Base-by-base conservation (phyloP, 2,113 vertebrate species). In the Melanerpes formicivorus region DNA sequence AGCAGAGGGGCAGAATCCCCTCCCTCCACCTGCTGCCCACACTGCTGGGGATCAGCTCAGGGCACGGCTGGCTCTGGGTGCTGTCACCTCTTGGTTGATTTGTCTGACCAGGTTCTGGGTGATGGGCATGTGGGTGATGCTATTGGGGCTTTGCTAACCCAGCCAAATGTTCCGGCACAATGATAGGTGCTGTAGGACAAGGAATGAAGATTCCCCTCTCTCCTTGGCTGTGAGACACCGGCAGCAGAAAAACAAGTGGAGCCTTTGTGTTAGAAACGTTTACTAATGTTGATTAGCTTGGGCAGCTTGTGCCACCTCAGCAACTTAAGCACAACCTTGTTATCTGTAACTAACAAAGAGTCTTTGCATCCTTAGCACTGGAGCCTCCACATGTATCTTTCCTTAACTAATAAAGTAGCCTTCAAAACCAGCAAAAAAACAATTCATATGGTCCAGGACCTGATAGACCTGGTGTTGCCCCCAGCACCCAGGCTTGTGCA, bases 61-160 rank as follows among this genome's bases (percentile, higher is more conserved):
- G 60, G 15, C 60, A 6, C 7, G 19, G 55, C 16, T 30, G 60
- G 60, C 27, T 11, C 25, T 42, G 25, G 37, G 10, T 18, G 37
- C 27, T 17, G 16, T 29, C 25, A 18, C 16, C 23, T 34, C n/a
- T 27, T 34, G 37, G 62, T 42, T 25, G 37, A 26, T 64, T 64
- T 64, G 42, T 9, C 25, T 42, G 59, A 26, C 37, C 37, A 13
- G 34, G 62, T 26, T 27, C 62, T 42, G 62, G 60, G 25, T 18
- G 21, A 34, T 22, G 23, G 32, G 22, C 23, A 40, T 60, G 58
- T 16, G 3, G 26, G 58, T 3, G 58, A 2, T 23, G 48, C 30
- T 30, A 8, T 4, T 0, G 2, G 23, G 34, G 15, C 29, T 52
- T 18, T 14, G 2, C 63, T 8, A 9, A 11, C 44, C 44, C 10